These are phyloP conservation scores for Acanthiza pusilla DNA, from an alignment of 2,797 vertebrate species.

Conservation along the genomic window DNA sequence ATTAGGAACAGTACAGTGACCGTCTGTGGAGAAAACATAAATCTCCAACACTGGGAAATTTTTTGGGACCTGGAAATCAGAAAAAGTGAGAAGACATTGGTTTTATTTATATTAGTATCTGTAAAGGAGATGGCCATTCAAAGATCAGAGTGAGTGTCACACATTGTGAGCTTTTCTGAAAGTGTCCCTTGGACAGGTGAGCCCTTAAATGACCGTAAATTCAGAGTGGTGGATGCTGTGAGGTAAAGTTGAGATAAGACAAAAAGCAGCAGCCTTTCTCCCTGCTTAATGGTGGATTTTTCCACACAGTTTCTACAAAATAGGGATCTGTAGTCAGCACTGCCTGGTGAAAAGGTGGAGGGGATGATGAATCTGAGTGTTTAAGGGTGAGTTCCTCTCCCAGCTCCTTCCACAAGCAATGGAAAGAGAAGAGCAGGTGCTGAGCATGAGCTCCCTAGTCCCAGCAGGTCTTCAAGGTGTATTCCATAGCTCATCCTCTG, in stretches of 20 bases:
- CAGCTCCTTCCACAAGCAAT: background rate
- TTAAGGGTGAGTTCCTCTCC: background rate
- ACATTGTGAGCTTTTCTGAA: background rate
- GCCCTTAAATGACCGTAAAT: background rate
- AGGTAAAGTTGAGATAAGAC: background rate
- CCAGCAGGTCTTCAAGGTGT: background rate
- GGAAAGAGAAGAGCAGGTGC: background rate
- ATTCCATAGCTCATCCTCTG: background rate
- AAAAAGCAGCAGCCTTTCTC: background rate
- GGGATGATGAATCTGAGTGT: background rate
- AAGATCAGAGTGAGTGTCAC: background rate
- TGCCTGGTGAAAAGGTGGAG: background rate
- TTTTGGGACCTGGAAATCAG: background rate
- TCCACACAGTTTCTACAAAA: background rate
- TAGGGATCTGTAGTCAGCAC: background rate
- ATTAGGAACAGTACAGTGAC: background rate
- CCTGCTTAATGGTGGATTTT: background rate
- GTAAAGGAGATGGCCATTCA: background rate
- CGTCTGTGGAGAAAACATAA: background rate
- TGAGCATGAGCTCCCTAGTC: background rate
- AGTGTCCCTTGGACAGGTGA: background rate
- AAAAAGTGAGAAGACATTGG: background rate
- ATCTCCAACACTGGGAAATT: rapidly evolving
- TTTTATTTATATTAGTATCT: background rate
- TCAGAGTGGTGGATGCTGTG: background rate